Evolutionary conservation across 2,888 invertebrate species (phyloP), one percentile per base, ranked within the genome.

Genomic region (Taphrorychus bicolor): DNA sequence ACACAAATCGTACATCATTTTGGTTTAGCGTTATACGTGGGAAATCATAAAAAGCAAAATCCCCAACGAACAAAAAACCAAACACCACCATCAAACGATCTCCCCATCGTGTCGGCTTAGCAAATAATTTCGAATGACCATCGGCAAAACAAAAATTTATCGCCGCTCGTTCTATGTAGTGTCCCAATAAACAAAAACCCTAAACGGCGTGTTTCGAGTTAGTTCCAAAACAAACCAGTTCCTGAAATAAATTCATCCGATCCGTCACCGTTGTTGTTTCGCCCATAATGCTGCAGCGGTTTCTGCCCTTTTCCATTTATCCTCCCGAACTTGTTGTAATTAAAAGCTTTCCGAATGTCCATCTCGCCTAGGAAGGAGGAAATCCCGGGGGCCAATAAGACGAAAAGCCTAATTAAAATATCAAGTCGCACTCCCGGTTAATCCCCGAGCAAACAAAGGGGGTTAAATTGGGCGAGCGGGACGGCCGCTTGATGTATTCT

Each of bases 401-500:
- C 59, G 59, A 48, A 59, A 59, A 59, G 59, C 48, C 49, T 41
- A 59, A 59, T 59, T 59, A 59, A 23, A 59, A 59, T 59, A 59
- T 59, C 49, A 59, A 59, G 42, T 59, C 59, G 59, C 59, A 48
- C 59, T 41, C 59, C 17, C 17, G 14, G 22, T 59, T 59, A 59
- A 59, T 59, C 59, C 41, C 48, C 21, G 23, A 59, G 48, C 59
- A 59, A 59, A 59, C 59, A 59, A 21, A 32, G 24, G 59, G 59
- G 48, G 22, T 59, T 48, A 48, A 59, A 59, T 59, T 45, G 42
- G 59, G n/a, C 19, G 48, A 59, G 48, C 14, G 32, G 57, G 52
- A 40, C 24, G 54, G 14, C 14, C 23, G 19, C 22, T 54, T 54
- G 14, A 54, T 54, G 23, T 32, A 54, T 54, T 54, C 32, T 16